phyloP scores from a whole-genome alignment of 2,113 vertebrate genomes.

The Murina feae region DNA sequence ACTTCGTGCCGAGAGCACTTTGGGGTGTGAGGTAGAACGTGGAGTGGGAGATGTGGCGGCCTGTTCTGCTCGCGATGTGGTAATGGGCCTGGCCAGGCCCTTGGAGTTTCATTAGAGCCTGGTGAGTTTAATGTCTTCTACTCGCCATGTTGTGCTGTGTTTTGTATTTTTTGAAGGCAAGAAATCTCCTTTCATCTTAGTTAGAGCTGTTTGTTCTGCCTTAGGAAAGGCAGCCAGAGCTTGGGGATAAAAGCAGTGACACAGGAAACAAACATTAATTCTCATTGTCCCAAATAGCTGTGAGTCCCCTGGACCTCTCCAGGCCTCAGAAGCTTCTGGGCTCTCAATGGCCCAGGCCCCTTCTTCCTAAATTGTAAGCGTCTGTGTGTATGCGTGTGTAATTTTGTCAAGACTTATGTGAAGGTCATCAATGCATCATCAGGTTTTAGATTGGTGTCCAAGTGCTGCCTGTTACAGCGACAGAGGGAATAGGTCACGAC shows the following conservation, averaged over 20 bases:
- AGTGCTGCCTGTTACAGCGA: neutral
- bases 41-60: neutral
- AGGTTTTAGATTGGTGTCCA: neutral
- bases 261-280: neutral
- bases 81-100: neutral
- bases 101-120: accelerated
- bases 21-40: no score
- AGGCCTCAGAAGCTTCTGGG: neutral
- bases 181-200: neutral
- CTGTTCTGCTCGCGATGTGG: neutral
- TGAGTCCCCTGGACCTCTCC: neutral
- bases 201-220: neutral
- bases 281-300: neutral
- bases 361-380: neutral
- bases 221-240: neutral
- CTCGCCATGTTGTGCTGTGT: accelerated
- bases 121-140: neutral
- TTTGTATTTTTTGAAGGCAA: neutral
- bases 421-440: neutral
- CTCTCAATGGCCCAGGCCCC: no score
- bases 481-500: neutral
- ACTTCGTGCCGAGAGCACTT: neutral
- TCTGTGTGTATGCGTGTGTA: no score
- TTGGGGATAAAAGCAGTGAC: neutral
- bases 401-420: neutral